phyloP scores from a whole-genome alignment of 2,113 vertebrate species.

The Mormyrus iriodes region DNA sequence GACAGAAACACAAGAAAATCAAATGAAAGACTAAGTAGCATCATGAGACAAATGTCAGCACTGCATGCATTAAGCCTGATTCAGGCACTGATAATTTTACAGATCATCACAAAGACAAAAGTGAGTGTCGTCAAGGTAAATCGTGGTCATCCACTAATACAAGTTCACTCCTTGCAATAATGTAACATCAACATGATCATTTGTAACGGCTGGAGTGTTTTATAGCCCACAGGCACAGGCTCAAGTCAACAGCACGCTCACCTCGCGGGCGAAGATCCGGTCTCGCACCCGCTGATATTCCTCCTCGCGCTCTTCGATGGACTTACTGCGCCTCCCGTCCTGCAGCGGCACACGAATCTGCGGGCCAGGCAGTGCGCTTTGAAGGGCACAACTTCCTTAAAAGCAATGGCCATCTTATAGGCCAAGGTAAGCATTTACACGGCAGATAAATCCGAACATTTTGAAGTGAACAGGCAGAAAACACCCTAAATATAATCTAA shows the following conservation, averaged over 20 bases:
- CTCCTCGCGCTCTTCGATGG: constrained; percentile 95
- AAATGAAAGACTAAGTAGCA: background rate
- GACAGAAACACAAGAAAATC: constrained; percentile 37
- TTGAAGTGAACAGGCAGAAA: background rate
- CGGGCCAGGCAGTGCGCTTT: constrained; percentile 23
- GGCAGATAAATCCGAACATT: background rate
- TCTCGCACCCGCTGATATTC: constrained; percentile 97
- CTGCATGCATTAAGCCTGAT: background rate
- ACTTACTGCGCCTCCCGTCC: constrained; percentile 97
- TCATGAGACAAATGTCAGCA: background rate
- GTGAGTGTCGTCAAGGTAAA: background rate
- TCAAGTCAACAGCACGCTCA: constrained; percentile 53
- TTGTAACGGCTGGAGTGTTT: background rate
- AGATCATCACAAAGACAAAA: background rate
- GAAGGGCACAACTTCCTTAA: background rate
- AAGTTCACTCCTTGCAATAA: background rate
- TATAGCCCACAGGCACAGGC: background rate
- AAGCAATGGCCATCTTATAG: background rate
- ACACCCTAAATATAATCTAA: background rate
- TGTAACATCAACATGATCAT: background rate
- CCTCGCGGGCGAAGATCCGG: constrained; percentile 97
- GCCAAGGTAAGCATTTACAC: background rate
- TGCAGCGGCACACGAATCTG: constrained; percentile 98
- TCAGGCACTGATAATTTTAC: background rate
- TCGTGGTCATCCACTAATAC: background rate